These are phyloP conservation scores for Probaryconus sp. DNA, from an alignment of 1,140 invertebrate genomes.

Conservation along the genomic window DNA sequence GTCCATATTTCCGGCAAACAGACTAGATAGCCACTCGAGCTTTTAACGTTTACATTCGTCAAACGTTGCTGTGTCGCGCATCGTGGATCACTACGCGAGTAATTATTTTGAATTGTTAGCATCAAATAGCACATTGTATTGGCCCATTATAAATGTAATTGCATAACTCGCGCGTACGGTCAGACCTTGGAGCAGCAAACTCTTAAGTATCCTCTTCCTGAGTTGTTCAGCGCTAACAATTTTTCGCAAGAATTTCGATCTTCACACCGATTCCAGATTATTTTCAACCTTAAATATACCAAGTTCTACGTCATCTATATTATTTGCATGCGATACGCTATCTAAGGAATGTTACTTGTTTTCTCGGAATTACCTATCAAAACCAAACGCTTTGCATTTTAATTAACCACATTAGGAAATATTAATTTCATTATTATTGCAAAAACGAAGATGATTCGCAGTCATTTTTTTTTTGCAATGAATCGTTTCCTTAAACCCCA, in stretches of 20 bases:
- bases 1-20: slow-evolving; percentile 52
- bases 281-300: neutral
- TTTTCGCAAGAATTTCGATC: slow-evolving; percentile 55
- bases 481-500: too few relatives aligned
- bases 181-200: slow-evolving; percentile 51
- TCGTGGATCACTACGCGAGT: slow-evolving; percentile 42
- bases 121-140: slow-evolving; percentile 52
- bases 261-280: slow-evolving; percentile 43
- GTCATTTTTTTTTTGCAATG: too few relatives aligned
- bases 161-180: slow-evolving; percentile 44
- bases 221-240: slow-evolving; percentile 32
- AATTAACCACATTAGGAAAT: too few relatives aligned
- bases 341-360: too few relatives aligned
- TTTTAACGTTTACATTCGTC: slow-evolving; percentile 25
- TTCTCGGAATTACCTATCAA: too few relatives aligned
- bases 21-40: slow-evolving; percentile 22
- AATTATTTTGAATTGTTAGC: slow-evolving; percentile 55
- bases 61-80: slow-evolving; percentile 46
- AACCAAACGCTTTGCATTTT: too few relatives aligned
- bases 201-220: slow-evolving; percentile 58
- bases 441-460: too few relatives aligned
- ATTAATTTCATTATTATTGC: too few relatives aligned
- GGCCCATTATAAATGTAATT: slow-evolving; percentile 55
- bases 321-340: too few relatives aligned
- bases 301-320: too few relatives aligned